Evolutionary conservation across 1,140 invertebrate species (phyloP).

Genomic region (Cylas formicarius): DNA sequence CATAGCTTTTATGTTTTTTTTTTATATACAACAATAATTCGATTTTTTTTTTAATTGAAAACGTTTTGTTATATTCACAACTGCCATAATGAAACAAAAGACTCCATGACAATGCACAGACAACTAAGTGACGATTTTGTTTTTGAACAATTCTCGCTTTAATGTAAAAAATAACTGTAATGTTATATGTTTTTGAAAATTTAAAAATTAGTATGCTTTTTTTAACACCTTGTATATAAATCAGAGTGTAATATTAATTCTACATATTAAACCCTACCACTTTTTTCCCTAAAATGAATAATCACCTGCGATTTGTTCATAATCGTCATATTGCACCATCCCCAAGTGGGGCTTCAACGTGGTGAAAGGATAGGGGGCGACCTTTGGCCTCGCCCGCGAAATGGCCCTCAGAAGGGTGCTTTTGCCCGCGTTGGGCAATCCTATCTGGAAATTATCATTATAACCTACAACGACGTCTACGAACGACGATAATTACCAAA

Average conservation of each 20-base stretch:
- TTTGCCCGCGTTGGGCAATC: constrained; percentile 96
- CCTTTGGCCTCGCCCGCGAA: constrained; percentile 84
- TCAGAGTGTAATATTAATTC: background rate
- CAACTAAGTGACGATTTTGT: no score
- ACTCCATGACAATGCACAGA: no score
- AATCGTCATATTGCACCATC: constrained; percentile 89
- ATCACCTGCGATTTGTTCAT: constrained; percentile 75
- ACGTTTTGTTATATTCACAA: no score
- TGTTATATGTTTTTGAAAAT: no score
- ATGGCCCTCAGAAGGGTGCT: constrained; percentile 87
- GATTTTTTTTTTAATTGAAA: no score
- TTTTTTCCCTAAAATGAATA: no score
- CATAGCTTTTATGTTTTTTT: no score
- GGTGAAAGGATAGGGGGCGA: constrained; percentile 95
- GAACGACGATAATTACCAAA: constrained; percentile 49
- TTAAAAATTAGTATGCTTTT: background rate
- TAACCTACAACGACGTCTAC: background rate
- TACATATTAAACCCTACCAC: constrained; percentile 7
- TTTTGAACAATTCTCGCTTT: background rate
- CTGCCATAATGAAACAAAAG: no score
- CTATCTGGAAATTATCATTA: constrained; percentile 55
- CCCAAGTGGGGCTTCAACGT: constrained; percentile 90
- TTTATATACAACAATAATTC: no score
- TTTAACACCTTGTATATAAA: background rate
- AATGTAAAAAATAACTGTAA: no score